Conservation (phyloP, 2,113 vertebrate species). For the Cyanocitta stelleri region DNA sequence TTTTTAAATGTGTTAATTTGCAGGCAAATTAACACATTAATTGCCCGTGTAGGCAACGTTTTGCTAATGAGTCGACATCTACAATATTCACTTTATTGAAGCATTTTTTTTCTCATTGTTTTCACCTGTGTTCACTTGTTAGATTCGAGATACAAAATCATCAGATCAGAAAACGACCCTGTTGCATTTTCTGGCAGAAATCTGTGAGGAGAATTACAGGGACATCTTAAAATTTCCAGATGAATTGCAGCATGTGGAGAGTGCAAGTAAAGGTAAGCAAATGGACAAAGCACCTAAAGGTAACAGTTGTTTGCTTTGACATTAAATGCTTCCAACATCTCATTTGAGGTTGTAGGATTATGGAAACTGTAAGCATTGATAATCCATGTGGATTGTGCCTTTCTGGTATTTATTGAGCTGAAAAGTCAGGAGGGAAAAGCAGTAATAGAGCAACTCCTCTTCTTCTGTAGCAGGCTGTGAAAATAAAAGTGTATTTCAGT, state of each 20-base stretch:
- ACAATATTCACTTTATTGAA: background rate
- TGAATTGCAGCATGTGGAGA: slow-evolving; percentile 89
- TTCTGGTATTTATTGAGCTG: background rate
- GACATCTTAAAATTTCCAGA: slow-evolving; percentile 92
- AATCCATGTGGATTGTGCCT: background rate
- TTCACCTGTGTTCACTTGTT: background rate
- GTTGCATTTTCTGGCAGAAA: slow-evolving; percentile 90
- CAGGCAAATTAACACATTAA: background rate
- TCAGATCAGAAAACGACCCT: slow-evolving; percentile 88
- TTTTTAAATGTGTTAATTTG: background rate
- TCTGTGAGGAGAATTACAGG: slow-evolving; percentile 82
- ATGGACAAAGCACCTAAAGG: background rate
- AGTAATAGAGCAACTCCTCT: background rate
- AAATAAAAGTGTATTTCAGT: background rate
- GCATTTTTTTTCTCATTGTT: background rate
- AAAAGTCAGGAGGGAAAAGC: background rate
- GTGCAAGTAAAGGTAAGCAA: slow-evolving; percentile 89
- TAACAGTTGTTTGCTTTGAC: background rate
- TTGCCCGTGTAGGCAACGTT: rapidly evolving
- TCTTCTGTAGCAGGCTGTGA: background rate
- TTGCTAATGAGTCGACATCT: background rate
- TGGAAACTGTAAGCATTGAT: background rate
- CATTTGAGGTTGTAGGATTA: background rate
- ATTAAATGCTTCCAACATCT: background rate
- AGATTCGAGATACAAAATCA: slow-evolving; percentile 97